Conservation (phyloP, 92 coral and sea anemone genomes). For the Blastomussa wellsi region DNA sequence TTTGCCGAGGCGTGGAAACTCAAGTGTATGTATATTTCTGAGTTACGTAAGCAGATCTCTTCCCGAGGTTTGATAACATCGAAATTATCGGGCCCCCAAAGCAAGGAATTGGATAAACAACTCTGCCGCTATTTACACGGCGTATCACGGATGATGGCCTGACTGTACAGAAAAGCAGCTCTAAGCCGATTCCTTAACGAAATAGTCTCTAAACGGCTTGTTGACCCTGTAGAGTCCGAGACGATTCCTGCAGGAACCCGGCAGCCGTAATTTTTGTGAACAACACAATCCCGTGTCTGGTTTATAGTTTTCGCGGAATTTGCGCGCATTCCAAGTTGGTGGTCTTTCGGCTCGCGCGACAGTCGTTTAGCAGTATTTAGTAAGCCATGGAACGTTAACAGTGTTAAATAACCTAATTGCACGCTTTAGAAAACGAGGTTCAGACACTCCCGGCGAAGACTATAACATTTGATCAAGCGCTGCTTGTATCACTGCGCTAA, state of each 20-base stretch:
- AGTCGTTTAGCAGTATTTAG: conserved; percentile 67
- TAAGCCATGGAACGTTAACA: conserved; percentile 20
- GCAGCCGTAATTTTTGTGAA: background rate
- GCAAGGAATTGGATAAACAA: conserved; percentile 28
- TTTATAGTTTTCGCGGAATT: conserved; percentile 39
- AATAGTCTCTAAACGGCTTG: conserved; percentile 42
- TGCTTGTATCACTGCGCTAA: background rate
- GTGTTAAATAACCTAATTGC: conserved; percentile 27
- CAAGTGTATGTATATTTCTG: background rate
- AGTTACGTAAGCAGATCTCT: conserved; percentile 1
- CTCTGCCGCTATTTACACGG: conserved; percentile 24
- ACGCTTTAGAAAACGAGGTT: conserved; percentile 17
- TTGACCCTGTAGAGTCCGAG: conserved; percentile 38
- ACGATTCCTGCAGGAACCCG: conserved; percentile 13
- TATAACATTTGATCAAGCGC: background rate
- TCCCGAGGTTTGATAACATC: conserved; percentile 27
- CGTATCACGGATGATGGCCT: conserved; percentile 18
- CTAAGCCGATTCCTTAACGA: conserved; percentile 42
- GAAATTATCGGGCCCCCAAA: conserved; percentile 9
- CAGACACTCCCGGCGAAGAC: background rate
- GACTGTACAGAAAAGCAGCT: conserved; percentile 7
- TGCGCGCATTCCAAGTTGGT: conserved; percentile 45
- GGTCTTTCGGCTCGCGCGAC: conserved; percentile 62
- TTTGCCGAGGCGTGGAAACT: conserved; percentile 28
- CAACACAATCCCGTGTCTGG: conserved; percentile 15